Base-by-base conservation (phyloP, 2,888 invertebrate species). In the Leucozona laternaria region DNA sequence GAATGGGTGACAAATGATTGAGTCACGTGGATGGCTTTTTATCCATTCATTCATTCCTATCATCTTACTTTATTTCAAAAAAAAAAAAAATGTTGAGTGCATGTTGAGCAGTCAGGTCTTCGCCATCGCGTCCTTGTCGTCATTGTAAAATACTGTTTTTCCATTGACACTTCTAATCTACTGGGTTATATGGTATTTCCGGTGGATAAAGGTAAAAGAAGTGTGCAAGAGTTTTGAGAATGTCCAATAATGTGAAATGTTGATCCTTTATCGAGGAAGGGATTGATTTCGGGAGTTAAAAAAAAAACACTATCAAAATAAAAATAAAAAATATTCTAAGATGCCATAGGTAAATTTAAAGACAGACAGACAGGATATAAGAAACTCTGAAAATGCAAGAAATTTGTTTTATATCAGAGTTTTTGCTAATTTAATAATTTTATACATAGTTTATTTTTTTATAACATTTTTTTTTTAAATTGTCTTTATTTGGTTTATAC, bases 1-100 rank as follows among this genome's bases (percentile, higher is more conserved):
- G 68, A 31, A 79, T 86, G 62, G 75, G 78, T 82, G 86, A 82
- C 86, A 86, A 86, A 86, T 86, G 73, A 81, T 86, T 82, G 73
- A 86, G 73, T 79, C 77, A 78, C 78, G 78, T 75, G 43, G 75
- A 75, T 34, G 45, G 40, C 22, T 57, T 71, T 71, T 57, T 55
- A 28, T 48, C n/a, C 25, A 40, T 48, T n/a, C n/a, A n/a, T 28
- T 66, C 15, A 31, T 43, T 71, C 5, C 28, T 62, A 40, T 53
- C 55, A 20, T 45, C 48, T 45, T 45, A 73, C 37, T 73, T 72
- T 13, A 55, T 79, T 68, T 68, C 20, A 37, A 31, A 48, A 31
- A 68, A 31, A 68, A 31, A 28, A 28, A 28, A 28, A 28, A 78
- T 78, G 58, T 60, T 66, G 62, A 70, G 28, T 76, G 62, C 45